phyloP scores from a whole-genome alignment of 1,140 invertebrate species.

The Epicauta chinensis region DNA sequence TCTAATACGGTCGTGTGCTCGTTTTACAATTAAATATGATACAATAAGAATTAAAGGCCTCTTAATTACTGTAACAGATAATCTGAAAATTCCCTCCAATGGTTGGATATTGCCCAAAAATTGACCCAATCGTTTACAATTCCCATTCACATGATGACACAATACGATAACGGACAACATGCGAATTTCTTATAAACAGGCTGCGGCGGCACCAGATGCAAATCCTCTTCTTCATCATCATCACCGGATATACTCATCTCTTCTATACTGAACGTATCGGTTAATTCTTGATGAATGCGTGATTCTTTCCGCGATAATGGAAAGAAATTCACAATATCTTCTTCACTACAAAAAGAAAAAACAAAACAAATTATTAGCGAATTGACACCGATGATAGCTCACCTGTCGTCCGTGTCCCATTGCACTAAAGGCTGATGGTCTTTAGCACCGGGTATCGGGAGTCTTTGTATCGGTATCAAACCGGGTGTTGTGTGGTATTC shows the following conservation, averaged over 20 bases:
- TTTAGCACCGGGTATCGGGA: conserved; percentile 51
- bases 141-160: conserved; percentile 33
- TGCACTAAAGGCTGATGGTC: conserved; percentile 55
- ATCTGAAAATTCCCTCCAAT: too few species aligned
- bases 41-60: too few species aligned
- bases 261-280: conserved; percentile 56
- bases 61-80: too few species aligned
- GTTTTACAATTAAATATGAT: too few species aligned
- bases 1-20: too few species aligned
- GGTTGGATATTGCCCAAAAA: not conserved
- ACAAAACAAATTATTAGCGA: not conserved
- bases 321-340: conserved; percentile 52
- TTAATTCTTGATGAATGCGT: conserved; percentile 50
- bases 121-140: not conserved
- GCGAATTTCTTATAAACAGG: conserved; percentile 36
- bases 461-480: conserved; percentile 53
- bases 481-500: conserved; percentile 48
- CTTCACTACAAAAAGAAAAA: conserved; percentile 44
- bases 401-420: conserved; percentile 51
- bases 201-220: conserved; percentile 39
- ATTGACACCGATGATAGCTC: conserved; percentile 38
- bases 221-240: conserved; percentile 48
- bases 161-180: conserved; percentile 36
- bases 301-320: conserved; percentile 47
- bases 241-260: conserved; percentile 56